Conservation (phyloP, 2,113 vertebrate genomes). For the Archocentrus centrarchus region DNA sequence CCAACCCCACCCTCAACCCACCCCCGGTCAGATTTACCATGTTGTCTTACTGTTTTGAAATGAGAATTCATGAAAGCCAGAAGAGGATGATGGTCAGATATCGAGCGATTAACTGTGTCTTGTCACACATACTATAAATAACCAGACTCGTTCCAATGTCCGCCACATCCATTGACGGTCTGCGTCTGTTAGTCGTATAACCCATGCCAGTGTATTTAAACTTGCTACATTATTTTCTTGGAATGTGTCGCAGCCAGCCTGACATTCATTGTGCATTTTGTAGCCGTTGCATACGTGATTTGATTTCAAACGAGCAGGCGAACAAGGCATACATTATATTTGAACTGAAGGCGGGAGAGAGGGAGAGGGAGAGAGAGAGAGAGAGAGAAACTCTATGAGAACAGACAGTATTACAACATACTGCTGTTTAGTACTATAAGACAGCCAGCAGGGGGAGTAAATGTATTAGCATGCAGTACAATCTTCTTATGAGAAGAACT, state of each 20-base stretch:
- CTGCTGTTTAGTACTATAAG: slow-evolving; percentile 53
- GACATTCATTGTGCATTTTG: slow-evolving; percentile 78
- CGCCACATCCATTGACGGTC: slow-evolving; percentile 2
- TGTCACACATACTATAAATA: background rate
- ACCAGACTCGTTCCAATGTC: slow-evolving; percentile 3
- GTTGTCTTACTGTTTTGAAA: background rate
- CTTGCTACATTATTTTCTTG: slow-evolving; percentile 64
- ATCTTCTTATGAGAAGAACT: slow-evolving; percentile 60
- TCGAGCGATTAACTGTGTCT: background rate
- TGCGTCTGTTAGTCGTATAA: slow-evolving; percentile 26
- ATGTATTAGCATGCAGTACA: slow-evolving; percentile 66
- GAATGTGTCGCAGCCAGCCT: slow-evolving; percentile 68
- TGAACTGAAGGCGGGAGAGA: background rate
- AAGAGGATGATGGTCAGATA: background rate
- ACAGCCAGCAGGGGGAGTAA: slow-evolving; percentile 64
- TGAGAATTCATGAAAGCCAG: background rate
- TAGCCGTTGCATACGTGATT: slow-evolving; percentile 72
- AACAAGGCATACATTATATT: slow-evolving; percentile 53
- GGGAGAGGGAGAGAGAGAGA: background rate
- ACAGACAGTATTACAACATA: slow-evolving; percentile 76
- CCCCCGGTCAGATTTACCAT: background rate
- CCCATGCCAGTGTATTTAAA: slow-evolving; percentile 49
- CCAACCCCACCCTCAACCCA: background rate
- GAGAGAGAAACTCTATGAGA: slow-evolving; percentile 29
- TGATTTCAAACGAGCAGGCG: slow-evolving; percentile 49